phyloP scores from a whole-genome alignment of 2,113 vertebrate genomes.

The Siphamia tubifer region DNA sequence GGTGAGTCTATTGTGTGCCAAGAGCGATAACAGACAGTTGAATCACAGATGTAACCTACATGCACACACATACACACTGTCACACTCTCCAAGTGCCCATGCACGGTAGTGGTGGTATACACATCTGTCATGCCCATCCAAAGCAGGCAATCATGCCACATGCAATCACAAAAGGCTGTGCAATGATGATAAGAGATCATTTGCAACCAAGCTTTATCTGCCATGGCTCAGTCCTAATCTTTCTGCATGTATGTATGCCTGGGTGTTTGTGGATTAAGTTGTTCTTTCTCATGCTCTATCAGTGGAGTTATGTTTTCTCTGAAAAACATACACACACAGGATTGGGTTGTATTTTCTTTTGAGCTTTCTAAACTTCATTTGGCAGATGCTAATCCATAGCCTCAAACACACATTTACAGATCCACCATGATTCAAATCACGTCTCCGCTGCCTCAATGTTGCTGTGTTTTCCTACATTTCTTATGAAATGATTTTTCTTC shows the following conservation, averaged over 20 bases:
- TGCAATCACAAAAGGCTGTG: conserved; percentile 51
- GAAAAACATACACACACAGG: neutral
- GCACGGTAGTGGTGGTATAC: conserved; percentile 31
- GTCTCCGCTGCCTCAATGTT: conserved; percentile 20
- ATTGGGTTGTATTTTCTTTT: conserved; percentile 4
- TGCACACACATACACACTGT: conserved; percentile 5
- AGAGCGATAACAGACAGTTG: conserved; percentile 57
- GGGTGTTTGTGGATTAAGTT: conserved; percentile 25
- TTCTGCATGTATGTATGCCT: neutral
- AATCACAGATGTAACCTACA: conserved; percentile 40
- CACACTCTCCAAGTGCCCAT: conserved; percentile 35
- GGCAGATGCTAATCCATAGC: conserved; percentile 11
- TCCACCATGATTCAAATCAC: too few relatives aligned
- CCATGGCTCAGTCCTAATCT: conserved; percentile 47
- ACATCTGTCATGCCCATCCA: conserved; percentile 50
- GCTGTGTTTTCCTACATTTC: conserved; percentile 17
- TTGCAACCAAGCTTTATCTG: conserved; percentile 36
- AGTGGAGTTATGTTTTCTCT: conserved; percentile 23
- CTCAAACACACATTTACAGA: neutral
- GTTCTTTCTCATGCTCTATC: conserved; percentile 26
- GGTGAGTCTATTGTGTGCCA: conserved; percentile 51
- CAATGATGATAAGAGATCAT: conserved; percentile 58
- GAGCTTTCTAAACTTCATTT: conserved; percentile 7
- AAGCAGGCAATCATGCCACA: conserved; percentile 51
- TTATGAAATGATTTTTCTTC: conserved; percentile 33